These are phyloP conservation scores for Cremastobaeus sp. DNA, from an alignment of 2,888 invertebrate species.

Conservation along the genomic window DNA sequence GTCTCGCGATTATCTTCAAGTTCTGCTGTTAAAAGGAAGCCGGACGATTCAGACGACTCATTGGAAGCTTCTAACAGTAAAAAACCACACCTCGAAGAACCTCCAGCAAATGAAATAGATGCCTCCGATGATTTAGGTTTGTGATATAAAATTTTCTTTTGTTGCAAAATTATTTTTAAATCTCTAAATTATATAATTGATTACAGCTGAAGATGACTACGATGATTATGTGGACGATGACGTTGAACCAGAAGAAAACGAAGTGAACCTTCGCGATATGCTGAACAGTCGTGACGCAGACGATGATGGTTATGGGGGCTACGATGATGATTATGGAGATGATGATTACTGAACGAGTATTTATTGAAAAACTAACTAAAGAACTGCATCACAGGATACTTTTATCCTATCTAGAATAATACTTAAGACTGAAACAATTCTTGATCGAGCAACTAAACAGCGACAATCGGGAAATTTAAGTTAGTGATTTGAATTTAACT, in stretches of 20 bases:
- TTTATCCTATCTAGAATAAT: too few species aligned
- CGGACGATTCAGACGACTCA: conserved; percentile 41
- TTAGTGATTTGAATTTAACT: too few species aligned
- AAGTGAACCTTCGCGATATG: conserved; percentile 73
- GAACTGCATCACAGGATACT: too few species aligned
- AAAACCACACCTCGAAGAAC: conserved; percentile 16
- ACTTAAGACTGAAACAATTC: too few species aligned
- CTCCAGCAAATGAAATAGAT: conserved; percentile 23
- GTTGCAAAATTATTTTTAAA: background rate
- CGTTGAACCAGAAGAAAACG: conserved; percentile 69
- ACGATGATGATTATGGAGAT: conserved; percentile 79
- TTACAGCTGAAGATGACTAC: conserved; percentile 63
- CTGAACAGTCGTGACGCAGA: conserved; percentile 80
- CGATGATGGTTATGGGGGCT: too few species aligned
- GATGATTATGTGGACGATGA: conserved; percentile 73
- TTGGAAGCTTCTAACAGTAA: conserved; percentile 10
- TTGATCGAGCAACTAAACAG: too few species aligned
- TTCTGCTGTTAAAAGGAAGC: conserved; percentile 30
- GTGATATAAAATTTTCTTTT: conserved; percentile 11
- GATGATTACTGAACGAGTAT: conserved; percentile 83
- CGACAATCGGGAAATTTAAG: too few species aligned
- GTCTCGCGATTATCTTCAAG: conserved; percentile 3
- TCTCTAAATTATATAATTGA: conserved; percentile 1
- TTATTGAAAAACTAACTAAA: too few species aligned
- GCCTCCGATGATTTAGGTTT: conserved; percentile 35